phyloP scores from a whole-genome alignment of 2,113 vertebrate species.

The Lophochroa leadbeateri region DNA sequence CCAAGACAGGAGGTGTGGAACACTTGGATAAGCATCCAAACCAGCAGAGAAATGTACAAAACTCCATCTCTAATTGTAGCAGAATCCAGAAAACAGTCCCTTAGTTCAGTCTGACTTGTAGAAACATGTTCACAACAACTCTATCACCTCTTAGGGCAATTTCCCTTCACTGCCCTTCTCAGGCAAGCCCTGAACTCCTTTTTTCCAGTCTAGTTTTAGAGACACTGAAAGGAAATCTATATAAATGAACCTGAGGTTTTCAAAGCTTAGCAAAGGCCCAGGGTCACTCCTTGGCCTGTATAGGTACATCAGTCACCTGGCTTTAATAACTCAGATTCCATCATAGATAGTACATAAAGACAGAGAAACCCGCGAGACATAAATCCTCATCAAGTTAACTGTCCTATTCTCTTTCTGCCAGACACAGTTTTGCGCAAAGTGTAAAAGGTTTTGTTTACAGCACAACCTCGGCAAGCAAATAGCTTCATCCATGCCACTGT shows the following conservation, averaged over 20 bases:
- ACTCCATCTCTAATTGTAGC: not conserved
- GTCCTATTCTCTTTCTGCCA: not conserved
- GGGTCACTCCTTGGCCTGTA: not conserved
- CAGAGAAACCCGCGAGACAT: not conserved
- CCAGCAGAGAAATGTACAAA: not conserved
- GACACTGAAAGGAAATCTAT: constrained; percentile 5
- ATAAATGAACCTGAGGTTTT: constrained; percentile 23
- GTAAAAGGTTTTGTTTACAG: not conserved
- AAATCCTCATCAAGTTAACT: constrained; percentile 28
- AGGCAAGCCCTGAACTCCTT: not conserved
- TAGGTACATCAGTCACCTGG: not conserved
- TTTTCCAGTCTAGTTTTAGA: not conserved
- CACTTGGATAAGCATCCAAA: not conserved
- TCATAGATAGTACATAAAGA: not conserved
- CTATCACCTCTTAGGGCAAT: not conserved
- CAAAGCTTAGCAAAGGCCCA: not conserved
- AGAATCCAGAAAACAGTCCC: not conserved
- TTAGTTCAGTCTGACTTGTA: not conserved
- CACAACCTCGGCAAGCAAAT: not conserved
- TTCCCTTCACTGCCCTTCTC: not conserved
- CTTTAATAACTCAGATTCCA: not conserved
- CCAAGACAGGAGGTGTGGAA: not conserved
- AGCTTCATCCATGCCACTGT: not conserved
- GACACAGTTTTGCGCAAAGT: not conserved
- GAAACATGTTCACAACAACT: not conserved